Evolutionary conservation across 2,888 invertebrate species (phyloP), one percentile per base, ranked within the genome.

Genomic region (Napeogenes sylphis): DNA sequence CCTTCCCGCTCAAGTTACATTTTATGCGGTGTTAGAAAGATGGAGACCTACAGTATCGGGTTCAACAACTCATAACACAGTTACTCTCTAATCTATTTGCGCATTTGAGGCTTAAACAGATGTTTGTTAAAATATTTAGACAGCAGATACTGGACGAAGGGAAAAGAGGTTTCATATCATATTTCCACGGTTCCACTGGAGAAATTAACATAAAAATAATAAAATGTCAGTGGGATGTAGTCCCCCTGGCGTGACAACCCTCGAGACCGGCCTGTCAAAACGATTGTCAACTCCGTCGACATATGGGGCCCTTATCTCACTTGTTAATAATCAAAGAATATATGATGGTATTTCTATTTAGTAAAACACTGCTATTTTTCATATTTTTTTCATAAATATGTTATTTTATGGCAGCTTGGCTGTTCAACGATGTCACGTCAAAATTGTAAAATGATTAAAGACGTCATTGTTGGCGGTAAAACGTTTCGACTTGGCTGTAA

Each of bases 191-290:
- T 72, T 77, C 72, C 73, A 78, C 76, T 74, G 70, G 72, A 70
- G 62, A 71, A 79, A 87, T 87, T 86, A 84, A 79, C 87, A 86
- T 86, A 84, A 85, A 86, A 86, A 86, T 87, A 85, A 84, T 86
- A 86, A 83, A 84, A 81, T 75, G 82, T 81, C 82, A 80, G 77
- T 74, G 74, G 76, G 76, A 79, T 74, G 74, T 71, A 21, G 21
- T 78, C 79, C 81, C 77, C 66, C 79, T 72, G 80, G 80, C 74
- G 76, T 73, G 72, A 60, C 67, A 62, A 75, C 73, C 72, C 71
- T 71, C 71, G 74, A 63, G 63, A 64, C 61, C 75, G 73, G 72
- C 73, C 77, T 82, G 84, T 86, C 85, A 84, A 72, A 77, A 73
- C 79, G 79, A 83, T 79, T 84, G 80, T 82, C 80, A 77, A 74